Percentiles rank a stretch among this genome's conserved stretches.
Evolutionary conservation across 1,140 invertebrate genomes (phyloP).

Genomic region (Goniozus legneri): DNA sequence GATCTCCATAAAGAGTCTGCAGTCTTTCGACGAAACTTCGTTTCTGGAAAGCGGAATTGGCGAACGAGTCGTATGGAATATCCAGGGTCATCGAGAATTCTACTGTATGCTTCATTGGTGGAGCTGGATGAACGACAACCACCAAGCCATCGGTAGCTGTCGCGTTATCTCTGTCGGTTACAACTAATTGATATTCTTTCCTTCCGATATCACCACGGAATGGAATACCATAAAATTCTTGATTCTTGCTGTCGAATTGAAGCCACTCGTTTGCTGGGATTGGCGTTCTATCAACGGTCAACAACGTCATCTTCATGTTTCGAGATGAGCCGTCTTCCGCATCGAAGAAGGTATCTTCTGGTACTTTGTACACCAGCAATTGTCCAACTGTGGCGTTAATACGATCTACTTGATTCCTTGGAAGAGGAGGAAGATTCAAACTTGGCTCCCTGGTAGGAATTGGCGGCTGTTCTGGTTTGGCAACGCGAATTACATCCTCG

Average conservation of each 20-base stretch:
- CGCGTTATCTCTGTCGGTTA: slow-evolving; percentile 41
- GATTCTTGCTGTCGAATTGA: slow-evolving; percentile 83
- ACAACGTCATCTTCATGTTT: slow-evolving; percentile 69
- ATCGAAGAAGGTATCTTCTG: slow-evolving; percentile 86
- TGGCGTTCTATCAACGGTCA: slow-evolving; percentile 67
- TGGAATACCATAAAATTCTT: slow-evolving; percentile 86
- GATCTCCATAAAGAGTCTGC: slow-evolving; percentile 69
- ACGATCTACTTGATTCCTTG: slow-evolving; percentile 80
- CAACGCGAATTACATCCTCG: slow-evolving; percentile 39
- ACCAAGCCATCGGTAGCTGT: slow-evolving; percentile 75
- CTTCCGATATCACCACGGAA: slow-evolving; percentile 64
- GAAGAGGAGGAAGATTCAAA: slow-evolving; percentile 69
- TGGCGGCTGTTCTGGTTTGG: slow-evolving; percentile 36
- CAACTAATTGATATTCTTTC: slow-evolving; percentile 74
- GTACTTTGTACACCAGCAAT: slow-evolving; percentile 75
- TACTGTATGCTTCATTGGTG: slow-evolving; percentile 59
- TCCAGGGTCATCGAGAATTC: slow-evolving; percentile 79
- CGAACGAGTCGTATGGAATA: slow-evolving; percentile 69
- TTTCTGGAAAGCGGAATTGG: slow-evolving; percentile 64
- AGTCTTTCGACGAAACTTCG: slow-evolving; percentile 77
- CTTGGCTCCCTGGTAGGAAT: slow-evolving; percentile 56
- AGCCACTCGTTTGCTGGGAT: slow-evolving; percentile 76
- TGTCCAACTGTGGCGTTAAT: slow-evolving; percentile 76
- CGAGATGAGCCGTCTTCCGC: slow-evolving; percentile 75
- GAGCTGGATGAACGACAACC: slow-evolving; percentile 65